phyloP scores from a whole-genome alignment of 2,113 vertebrate species.

The Archocentrus centrarchus region DNA sequence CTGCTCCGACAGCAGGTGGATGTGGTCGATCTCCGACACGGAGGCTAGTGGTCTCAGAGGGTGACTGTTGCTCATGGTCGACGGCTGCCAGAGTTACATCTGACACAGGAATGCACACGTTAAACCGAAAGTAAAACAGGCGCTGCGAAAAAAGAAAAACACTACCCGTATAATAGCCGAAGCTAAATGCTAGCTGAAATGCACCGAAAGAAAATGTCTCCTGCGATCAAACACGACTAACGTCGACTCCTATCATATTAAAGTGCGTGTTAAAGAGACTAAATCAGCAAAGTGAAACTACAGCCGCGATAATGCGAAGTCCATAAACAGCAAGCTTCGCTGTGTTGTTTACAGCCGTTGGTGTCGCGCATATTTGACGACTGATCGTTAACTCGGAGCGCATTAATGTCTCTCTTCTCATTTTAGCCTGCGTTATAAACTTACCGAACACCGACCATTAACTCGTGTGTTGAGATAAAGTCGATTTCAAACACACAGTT shows the following conservation, averaged over 20 bases:
- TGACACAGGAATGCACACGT: conserved; percentile 11
- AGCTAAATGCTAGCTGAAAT: conserved; percentile 45
- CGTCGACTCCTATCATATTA: not conserved
- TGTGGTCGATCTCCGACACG: conserved; percentile 95
- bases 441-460: conserved; percentile 37
- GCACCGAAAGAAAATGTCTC: not conserved
- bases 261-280: not conserved
- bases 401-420: not conserved
- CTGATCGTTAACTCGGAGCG: conserved; percentile 12
- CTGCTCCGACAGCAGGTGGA: conserved; percentile 97
- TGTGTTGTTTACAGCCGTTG: conserved; percentile 43
- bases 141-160: not conserved
- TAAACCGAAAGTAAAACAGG: not conserved
- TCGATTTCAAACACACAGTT: not conserved
- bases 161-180: not conserved
- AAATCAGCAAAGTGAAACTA: not conserved
- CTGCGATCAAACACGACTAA: not conserved
- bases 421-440: not conserved
- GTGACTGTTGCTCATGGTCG: conserved; percentile 97
- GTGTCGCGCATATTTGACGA: conserved; percentile 39
- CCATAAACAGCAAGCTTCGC: not conserved
- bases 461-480: not conserved
- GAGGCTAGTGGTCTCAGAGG: conserved; percentile 91
- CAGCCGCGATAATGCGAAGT: not conserved
- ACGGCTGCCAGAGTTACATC: conserved; percentile 73